A percentile compares a stretch with the other conserved stretches of the same genome.
Conservation (phyloP, 2,113 vertebrate species). For the Scomber colias region DNA sequence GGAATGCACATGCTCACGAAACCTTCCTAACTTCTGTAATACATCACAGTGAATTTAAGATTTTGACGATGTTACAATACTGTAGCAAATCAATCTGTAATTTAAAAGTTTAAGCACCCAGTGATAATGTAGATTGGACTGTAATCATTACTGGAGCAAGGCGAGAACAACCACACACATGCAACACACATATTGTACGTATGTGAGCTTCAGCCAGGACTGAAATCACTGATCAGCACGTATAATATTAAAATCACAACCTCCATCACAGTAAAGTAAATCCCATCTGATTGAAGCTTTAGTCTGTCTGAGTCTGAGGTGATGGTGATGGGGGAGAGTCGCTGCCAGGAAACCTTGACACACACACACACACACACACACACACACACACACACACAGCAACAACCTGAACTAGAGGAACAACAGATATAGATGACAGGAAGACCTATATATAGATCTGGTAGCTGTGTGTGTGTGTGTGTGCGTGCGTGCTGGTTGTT, state of each 20-base stretch:
- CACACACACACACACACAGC: constrained; percentile 11
- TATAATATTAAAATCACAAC: constrained; percentile 49
- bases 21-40: too few relatives aligned
- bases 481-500: constrained; percentile 40
- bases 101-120: background rate
- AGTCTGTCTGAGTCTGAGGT: constrained; percentile 36
- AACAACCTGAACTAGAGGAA: constrained; percentile 22
- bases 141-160: background rate
- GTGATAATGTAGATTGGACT: background rate
- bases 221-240: constrained; percentile 51
- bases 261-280: constrained; percentile 39
- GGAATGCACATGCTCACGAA: too few relatives aligned
- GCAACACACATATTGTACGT: too few relatives aligned
- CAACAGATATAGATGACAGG: constrained; percentile 22
- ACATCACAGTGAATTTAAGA: background rate
- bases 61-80: too few relatives aligned
- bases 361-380: constrained; percentile 23
- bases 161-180: background rate
- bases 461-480: background rate
- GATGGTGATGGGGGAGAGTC: constrained; percentile 24
- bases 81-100: background rate
- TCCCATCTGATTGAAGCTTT: constrained; percentile 46
- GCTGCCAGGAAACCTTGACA: constrained; percentile 47
- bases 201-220: constrained; percentile 22
- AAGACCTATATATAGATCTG: constrained; percentile 40